Evolutionary conservation across 2,888 invertebrate species (phyloP).

Genomic region (Ophioninae sp.): DNA sequence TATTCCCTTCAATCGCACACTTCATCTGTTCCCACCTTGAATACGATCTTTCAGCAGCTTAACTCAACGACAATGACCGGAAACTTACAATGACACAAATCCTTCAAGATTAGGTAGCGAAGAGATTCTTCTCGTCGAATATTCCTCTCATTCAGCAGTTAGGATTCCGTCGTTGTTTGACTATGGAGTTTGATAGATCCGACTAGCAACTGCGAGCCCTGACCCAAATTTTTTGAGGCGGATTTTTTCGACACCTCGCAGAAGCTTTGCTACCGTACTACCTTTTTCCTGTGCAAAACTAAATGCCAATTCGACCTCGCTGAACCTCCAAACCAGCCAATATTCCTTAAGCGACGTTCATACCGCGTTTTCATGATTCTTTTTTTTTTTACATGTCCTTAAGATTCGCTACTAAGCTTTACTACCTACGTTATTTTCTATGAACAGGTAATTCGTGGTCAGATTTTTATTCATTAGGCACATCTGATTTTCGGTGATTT

Average conservation of each 20-base stretch:
- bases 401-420: too few species aligned
- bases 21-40: not conserved
- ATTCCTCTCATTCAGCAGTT: slow-evolving; percentile 25
- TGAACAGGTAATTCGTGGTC: too few species aligned
- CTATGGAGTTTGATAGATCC: slow-evolving; percentile 47
- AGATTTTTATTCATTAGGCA: too few species aligned
- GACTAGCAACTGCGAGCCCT: slow-evolving; percentile 53
- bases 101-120: not conserved
- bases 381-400: not conserved
- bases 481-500: too few species aligned
- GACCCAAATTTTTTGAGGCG: slow-evolving; percentile 63
- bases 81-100: slow-evolving; percentile 16
- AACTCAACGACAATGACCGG: slow-evolving; percentile 3
- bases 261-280: slow-evolving; percentile 67
- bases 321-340: slow-evolving; percentile 59
- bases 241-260: slow-evolving; percentile 56
- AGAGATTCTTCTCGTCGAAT: slow-evolving; percentile 23
- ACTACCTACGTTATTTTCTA: too few species aligned
- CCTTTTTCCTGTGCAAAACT: slow-evolving; percentile 18
- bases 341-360: slow-evolving; percentile 54
- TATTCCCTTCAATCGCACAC: not conserved
- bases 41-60: slow-evolving; percentile 11
- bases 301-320: slow-evolving; percentile 35
- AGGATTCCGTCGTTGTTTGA: slow-evolving; percentile 43
- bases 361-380: slow-evolving; percentile 39